phyloP scores from a whole-genome alignment of 2,888 invertebrate genomes.

The Agrochola lychnidis region DNA sequence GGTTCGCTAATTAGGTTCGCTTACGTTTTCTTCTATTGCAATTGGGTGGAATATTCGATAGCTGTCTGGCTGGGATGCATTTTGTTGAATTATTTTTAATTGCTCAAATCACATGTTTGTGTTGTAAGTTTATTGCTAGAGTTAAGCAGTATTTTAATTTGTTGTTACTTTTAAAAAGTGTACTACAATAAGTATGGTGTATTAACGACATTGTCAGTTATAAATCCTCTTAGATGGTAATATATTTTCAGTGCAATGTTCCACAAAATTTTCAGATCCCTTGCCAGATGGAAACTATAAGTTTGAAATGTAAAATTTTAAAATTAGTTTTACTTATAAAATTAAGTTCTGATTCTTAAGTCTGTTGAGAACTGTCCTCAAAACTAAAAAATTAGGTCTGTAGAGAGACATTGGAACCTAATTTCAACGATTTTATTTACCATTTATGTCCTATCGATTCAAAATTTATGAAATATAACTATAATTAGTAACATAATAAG shows the following conservation, averaged over 20 bases:
- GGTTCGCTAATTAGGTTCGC: conserved; percentile 87
- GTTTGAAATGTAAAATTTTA: conserved; percentile 82
- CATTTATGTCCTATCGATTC: conserved; percentile 90
- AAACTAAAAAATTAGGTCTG: conserved; percentile 81
- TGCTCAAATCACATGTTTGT: conserved; percentile 87
- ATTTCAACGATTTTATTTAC: conserved; percentile 88
- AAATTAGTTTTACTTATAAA: conserved; percentile 81
- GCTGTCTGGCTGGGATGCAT: conserved; percentile 88
- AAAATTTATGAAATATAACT: conserved; percentile 90
- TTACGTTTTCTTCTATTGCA: conserved; percentile 77
- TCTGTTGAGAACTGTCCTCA: conserved; percentile 81
- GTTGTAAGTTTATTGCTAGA: conserved; percentile 83
- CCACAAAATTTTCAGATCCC: conserved; percentile 72
- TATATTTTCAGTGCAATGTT: conserved; percentile 64
- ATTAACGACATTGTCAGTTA: conserved; percentile 39
- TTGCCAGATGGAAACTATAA: conserved; percentile 84
- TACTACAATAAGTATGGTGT: conserved; percentile 52
- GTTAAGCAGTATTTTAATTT: conserved; percentile 78
- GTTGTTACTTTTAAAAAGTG: conserved; percentile 68
- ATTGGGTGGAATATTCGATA: conserved; percentile 79
- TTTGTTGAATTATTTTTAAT: conserved; percentile 77
- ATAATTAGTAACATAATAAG: conserved; percentile 90
- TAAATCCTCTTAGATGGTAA: conserved; percentile 57
- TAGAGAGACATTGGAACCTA: conserved; percentile 82
- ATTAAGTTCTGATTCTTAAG: conserved; percentile 85